Evolutionary conservation across 2,888 invertebrate genomes (phyloP).

Genomic region (Drosophila birchii): DNA sequence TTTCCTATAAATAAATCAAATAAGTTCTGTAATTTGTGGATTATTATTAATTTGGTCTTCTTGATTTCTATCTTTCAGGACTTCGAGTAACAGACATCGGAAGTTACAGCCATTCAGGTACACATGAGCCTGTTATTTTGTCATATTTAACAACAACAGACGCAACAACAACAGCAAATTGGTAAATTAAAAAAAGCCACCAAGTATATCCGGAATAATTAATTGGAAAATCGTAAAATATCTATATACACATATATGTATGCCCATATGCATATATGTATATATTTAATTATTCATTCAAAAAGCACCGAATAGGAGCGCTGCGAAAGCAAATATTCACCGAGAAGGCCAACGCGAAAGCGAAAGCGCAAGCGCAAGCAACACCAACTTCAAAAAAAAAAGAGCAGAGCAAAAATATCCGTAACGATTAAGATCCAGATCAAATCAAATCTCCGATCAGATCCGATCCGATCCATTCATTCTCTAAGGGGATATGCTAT

Average conservation of each 20-base stretch:
- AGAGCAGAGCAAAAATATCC: conserved; percentile 5
- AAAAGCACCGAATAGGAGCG: conserved; percentile 15
- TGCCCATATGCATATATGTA: conserved; percentile 47
- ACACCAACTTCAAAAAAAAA: background rate
- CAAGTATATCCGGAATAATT: conserved; percentile 34
- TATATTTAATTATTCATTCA: conserved; percentile 36
- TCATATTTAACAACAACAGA: conserved; percentile 44
- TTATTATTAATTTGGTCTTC: background rate
- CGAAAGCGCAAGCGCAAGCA: conserved; percentile 4
- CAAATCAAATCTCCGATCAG: background rate
- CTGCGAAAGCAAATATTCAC: conserved; percentile 9
- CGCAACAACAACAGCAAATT: conserved; percentile 28
- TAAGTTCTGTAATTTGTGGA: background rate
- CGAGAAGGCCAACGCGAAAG: conserved; percentile 1
- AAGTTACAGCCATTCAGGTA: conserved; percentile 98
- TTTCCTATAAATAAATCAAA: background rate
- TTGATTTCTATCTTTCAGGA: conserved; percentile 86
- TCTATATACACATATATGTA: conserved; percentile 49
- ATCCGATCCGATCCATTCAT: background rate
- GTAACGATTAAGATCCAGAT: conserved; percentile 3
- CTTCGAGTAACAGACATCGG: conserved; percentile 98
- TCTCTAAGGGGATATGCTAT: conserved; percentile 4
- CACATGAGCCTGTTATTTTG: conserved; percentile 89
- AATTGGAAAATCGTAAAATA: conserved; percentile 43
- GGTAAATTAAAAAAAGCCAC: conserved; percentile 50